Conservation (phyloP, 2,797 vertebrate genomes). For the Vespertilio murinus region DNA sequence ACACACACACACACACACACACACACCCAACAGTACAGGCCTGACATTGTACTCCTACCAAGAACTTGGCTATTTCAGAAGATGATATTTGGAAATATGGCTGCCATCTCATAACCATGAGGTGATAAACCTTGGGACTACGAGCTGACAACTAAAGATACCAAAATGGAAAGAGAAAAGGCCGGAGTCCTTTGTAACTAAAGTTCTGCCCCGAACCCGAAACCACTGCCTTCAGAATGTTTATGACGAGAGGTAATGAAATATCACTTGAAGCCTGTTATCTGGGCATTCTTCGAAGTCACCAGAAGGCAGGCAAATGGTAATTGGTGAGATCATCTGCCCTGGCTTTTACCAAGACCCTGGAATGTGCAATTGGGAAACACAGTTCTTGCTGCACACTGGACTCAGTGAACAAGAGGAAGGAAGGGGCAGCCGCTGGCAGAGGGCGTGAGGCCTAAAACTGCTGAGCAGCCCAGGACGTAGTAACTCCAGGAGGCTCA, state of each 20-base stretch:
- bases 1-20: no score
- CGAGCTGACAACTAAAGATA: no score
- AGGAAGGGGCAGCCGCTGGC: not conserved
- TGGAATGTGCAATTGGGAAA: not conserved
- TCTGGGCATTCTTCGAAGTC: not conserved
- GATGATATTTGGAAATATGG: not conserved
- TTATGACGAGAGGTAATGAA: not conserved
- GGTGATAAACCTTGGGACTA: not conserved
- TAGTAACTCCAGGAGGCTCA: not conserved
- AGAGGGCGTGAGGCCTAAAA: not conserved
- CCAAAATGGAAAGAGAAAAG: not conserved
- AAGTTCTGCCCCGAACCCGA: not conserved
- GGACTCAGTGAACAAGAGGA: not conserved
- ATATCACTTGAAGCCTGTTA: not conserved
- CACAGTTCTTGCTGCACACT: not conserved
- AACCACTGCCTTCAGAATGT: not conserved
- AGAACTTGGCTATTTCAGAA: conserved; percentile 34
- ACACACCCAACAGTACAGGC: not conserved
- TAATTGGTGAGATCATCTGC: not conserved
- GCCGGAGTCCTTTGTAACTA: not conserved
- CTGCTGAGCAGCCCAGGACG: not conserved
- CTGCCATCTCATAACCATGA: not conserved
- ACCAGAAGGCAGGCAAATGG: not conserved
- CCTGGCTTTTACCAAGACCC: not conserved
- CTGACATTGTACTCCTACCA: not conserved